These are phyloP conservation scores for Kryptolebias ocellatus DNA, from an alignment of 2,797 vertebrate species.

Conservation along the genomic window DNA sequence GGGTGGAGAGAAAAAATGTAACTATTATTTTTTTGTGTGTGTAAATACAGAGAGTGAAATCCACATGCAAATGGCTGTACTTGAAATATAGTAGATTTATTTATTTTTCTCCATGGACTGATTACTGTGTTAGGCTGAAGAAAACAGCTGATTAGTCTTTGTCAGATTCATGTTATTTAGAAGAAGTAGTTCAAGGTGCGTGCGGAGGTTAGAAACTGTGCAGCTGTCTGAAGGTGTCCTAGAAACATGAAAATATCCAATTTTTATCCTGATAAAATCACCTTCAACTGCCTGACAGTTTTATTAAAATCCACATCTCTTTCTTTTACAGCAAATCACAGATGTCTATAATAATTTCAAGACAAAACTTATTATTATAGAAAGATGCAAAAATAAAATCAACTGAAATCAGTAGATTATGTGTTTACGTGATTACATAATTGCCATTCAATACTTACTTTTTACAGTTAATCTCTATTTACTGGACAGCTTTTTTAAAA, in stretches of 20 bases:
- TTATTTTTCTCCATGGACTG: background rate
- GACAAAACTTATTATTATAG: no score
- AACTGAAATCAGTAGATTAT: no score
- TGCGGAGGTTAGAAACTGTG: conserved; percentile 7
- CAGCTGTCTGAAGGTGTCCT: conserved; percentile 10
- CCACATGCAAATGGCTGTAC: background rate
- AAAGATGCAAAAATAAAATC: no score
- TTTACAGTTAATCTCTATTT: background rate
- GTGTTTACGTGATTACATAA: background rate
- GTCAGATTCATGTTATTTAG: conserved; percentile 6
- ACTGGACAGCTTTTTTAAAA: no score
- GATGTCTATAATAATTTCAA: no score
- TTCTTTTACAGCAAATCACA: no score
- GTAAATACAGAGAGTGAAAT: background rate
- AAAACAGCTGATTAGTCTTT: background rate
- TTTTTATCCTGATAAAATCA: background rate
- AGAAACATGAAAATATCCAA: background rate
- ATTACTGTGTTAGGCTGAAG: no score
- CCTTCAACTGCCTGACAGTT: no score
- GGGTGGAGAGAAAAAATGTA: background rate
- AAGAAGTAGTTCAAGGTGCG: conserved; percentile 52
- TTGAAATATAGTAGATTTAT: background rate
- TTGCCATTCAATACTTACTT: background rate
- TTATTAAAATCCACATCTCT: no score
- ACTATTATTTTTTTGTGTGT: background rate